These are phyloP conservation scores for Mionectes olivaceus DNA, from an alignment of 2,797 vertebrate species.

Conservation along the genomic window DNA sequence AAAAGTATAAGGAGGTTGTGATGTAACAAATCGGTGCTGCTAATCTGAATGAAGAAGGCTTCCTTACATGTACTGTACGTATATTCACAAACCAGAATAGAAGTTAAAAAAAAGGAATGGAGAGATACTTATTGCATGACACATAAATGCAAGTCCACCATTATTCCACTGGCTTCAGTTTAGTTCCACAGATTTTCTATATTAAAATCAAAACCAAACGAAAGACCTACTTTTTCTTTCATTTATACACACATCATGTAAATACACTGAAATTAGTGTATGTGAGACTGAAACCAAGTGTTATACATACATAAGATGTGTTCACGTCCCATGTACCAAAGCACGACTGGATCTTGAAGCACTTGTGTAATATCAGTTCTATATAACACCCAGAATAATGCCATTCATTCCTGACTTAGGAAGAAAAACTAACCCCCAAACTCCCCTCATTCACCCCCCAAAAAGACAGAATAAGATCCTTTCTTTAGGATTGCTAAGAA, in stretches of 20 bases:
- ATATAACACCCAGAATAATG: not conserved
- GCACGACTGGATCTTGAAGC: not conserved
- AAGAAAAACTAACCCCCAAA: not conserved
- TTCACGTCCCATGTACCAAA: not conserved
- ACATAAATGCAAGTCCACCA: not conserved
- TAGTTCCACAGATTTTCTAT: not conserved
- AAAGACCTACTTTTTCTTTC: not conserved
- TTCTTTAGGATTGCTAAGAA: not conserved
- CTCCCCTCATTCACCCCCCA: too few relatives aligned
- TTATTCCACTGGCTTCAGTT: not conserved
- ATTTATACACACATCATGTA: not conserved
- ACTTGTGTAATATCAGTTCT: not conserved
- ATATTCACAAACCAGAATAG: not conserved
- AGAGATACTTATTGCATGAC: not conserved
- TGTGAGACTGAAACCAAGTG: not conserved
- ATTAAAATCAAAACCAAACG: not conserved
- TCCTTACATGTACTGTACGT: not conserved
- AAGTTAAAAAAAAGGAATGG: not conserved
- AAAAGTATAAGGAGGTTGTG: not conserved
- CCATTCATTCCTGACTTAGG: not conserved
- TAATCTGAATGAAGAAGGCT: not conserved
- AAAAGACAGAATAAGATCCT: not conserved
- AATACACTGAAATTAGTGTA: not conserved
- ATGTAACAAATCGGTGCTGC: not conserved
- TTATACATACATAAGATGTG: fast-evolving